Conservation (phyloP, 1,140 invertebrate genomes). For the Zophobas morio region DNA sequence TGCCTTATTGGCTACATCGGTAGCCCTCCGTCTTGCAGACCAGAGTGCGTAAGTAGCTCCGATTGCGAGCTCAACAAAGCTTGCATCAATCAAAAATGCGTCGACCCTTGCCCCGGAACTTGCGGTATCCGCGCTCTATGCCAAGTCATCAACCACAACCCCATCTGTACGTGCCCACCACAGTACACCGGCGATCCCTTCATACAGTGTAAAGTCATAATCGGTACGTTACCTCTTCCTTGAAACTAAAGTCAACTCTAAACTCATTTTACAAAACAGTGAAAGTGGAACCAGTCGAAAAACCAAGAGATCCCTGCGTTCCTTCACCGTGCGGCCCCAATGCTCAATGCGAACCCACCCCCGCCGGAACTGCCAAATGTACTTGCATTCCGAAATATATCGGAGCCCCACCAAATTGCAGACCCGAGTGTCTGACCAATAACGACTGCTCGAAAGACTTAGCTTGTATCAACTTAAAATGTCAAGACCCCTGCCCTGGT, state of each 20-base stretch:
- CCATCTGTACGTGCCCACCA: constrained; percentile 77
- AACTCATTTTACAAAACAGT: constrained; percentile 71
- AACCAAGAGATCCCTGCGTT: constrained; percentile 74
- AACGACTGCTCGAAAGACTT: constrained; percentile 75
- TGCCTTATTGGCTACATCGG: constrained; percentile 81
- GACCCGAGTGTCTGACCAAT: constrained; percentile 78
- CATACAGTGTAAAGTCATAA: constrained; percentile 69
- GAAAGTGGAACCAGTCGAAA: constrained; percentile 39
- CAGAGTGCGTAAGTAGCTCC: constrained; percentile 78
- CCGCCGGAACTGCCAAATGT: constrained; percentile 73
- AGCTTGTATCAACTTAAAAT: constrained; percentile 77
- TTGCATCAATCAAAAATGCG: constrained; percentile 77
- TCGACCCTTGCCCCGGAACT: constrained; percentile 78
- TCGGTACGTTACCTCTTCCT: constrained; percentile 53
- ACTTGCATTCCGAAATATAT: constrained; percentile 75
- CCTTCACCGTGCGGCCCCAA: constrained; percentile 86
- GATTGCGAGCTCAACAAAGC: constrained; percentile 77
- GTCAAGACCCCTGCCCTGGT: constrained; percentile 82
- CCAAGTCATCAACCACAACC: constrained; percentile 78
- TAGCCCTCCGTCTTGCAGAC: constrained; percentile 79
- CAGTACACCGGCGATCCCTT: constrained; percentile 80
- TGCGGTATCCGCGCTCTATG: constrained; percentile 79
- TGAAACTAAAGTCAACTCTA: background rate
- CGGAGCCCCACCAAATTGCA: constrained; percentile 78
- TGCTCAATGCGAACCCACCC: constrained; percentile 76